These are phyloP conservation scores for Setophaga kirtlandii DNA, from an alignment of 2,113 vertebrate species.

Conservation along the genomic window DNA sequence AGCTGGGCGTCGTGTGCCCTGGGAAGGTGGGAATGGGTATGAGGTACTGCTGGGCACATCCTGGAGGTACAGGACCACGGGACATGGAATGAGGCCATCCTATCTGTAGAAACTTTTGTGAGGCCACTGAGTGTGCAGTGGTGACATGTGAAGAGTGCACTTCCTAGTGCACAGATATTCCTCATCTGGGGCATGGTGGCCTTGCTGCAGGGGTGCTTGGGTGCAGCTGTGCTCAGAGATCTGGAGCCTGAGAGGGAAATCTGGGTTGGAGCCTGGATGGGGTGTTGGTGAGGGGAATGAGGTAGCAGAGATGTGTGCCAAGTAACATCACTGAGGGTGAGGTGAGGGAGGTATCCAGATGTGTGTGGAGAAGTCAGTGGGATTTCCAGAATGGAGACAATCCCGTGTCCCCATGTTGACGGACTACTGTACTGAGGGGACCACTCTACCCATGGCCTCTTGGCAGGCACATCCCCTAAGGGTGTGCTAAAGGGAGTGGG, in stretches of 20 bases:
- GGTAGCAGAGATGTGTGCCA: not conserved
- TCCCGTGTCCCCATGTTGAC: rapidly evolving
- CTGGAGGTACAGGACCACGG: rapidly evolving
- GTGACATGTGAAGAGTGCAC: not conserved
- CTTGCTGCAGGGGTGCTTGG: rapidly evolving
- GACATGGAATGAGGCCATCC: not conserved
- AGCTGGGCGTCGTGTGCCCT: not conserved
- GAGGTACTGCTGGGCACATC: not conserved
- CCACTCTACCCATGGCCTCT: not conserved
- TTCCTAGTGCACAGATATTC: not conserved
- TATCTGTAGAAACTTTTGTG: not conserved
- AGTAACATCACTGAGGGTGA: not conserved
- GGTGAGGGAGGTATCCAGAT: not conserved
- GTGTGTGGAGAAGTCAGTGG: not conserved
- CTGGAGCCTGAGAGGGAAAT: not conserved
- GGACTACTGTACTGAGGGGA: not conserved
- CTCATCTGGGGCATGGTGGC: not conserved
- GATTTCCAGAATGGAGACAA: not conserved
- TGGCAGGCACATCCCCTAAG: not conserved
- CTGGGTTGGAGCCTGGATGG: rapidly evolving
- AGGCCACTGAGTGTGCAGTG: rapidly evolving
- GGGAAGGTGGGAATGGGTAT: not conserved
- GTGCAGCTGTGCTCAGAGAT: not conserved
- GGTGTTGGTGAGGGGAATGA: not conserved
- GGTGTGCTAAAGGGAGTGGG: not conserved